These are phyloP conservation scores for Empidonax traillii DNA, from an alignment of 2,113 vertebrate genomes.

Conservation along the genomic window DNA sequence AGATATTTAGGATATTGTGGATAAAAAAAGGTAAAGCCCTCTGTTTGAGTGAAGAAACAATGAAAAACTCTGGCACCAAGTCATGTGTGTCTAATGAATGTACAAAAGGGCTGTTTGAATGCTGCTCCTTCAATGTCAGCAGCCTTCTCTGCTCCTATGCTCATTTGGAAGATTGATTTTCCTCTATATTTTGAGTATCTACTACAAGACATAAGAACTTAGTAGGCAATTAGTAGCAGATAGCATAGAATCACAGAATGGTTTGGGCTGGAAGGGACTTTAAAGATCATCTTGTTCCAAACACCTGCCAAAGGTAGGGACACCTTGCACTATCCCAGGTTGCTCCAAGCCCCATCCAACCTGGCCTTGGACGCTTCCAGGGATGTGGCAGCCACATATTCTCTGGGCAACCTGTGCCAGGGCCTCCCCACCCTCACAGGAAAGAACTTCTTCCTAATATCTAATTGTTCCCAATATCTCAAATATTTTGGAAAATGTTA, in stretches of 20 bases:
- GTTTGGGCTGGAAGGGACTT: neutral
- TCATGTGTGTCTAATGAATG: fast-evolving
- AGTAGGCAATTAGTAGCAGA: neutral
- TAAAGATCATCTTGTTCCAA: neutral
- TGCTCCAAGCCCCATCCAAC: neutral
- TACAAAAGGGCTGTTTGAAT: neutral
- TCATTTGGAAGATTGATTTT: neutral
- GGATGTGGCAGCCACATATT: neutral
- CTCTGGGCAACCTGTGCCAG: no score
- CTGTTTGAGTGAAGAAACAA: neutral
- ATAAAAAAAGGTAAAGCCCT: neutral
- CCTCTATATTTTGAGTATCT: neutral
- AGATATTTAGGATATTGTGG: neutral
- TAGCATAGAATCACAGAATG: neutral
- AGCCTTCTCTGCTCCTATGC: neutral
- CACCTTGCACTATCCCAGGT: neutral
- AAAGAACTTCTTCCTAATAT: neutral
- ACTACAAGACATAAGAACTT: neutral
- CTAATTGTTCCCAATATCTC: neutral
- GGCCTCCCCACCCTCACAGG: neutral
- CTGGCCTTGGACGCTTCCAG: neutral
- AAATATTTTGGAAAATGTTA: neutral
- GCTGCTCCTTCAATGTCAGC: neutral
- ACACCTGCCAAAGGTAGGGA: neutral
- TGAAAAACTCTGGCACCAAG: neutral